phyloP scores from a whole-genome alignment of 2,888 invertebrate genomes.

The Brachylomia viminalis region DNA sequence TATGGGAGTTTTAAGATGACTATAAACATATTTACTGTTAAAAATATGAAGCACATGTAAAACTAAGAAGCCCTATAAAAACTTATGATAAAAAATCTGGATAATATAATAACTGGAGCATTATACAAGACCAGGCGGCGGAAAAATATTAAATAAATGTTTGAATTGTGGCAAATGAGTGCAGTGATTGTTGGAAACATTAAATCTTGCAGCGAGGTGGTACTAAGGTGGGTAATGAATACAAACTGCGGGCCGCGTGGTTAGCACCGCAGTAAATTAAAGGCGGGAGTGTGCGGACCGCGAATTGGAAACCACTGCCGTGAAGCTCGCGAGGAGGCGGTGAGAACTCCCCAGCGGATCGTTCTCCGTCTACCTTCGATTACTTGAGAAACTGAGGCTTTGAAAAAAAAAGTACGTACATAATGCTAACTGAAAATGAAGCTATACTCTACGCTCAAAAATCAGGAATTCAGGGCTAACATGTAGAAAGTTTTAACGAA shows the following conservation, averaged over 20 bases:
- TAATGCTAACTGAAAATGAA: slow-evolving; percentile 27
- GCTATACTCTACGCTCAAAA: background rate
- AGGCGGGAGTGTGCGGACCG: slow-evolving; percentile 78
- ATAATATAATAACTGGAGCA: slow-evolving; percentile 30
- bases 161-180: slow-evolving; percentile 82
- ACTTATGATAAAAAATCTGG: slow-evolving; percentile 19
- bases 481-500: background rate
- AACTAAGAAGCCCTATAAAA: background rate
- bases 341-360: slow-evolving; percentile 73
- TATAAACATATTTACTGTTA: background rate
- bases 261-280: slow-evolving; percentile 87
- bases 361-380: slow-evolving; percentile 77
- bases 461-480: background rate
- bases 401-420: slow-evolving; percentile 46
- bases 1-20: background rate
- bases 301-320: slow-evolving; percentile 80
- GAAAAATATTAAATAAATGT: slow-evolving; percentile 78
- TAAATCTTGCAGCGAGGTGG: slow-evolving; percentile 81
- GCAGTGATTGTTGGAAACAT: slow-evolving; percentile 81
- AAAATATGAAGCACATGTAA: background rate
- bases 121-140: slow-evolving; percentile 48
- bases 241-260: slow-evolving; percentile 87
- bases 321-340: slow-evolving; percentile 69
- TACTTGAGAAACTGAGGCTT: slow-evolving; percentile 61
- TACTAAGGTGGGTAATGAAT: slow-evolving; percentile 88